Base-by-base conservation (phyloP, 2,113 vertebrate species). In the Asarcornis scutulata region DNA sequence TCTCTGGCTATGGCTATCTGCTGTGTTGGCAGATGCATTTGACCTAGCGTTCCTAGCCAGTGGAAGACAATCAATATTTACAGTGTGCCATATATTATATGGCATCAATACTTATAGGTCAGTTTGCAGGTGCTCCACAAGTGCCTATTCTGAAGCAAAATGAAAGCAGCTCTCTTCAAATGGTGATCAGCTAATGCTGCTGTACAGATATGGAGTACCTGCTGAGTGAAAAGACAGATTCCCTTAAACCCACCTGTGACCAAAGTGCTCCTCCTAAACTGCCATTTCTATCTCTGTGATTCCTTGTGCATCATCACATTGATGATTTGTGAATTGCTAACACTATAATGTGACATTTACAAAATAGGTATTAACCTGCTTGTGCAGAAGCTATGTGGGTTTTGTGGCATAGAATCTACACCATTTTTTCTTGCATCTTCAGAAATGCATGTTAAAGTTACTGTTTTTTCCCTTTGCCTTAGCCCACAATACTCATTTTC, bases 401-500 rank as follows among this genome's bases (percentile, higher is more conserved):
- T 91, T 79, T 83, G 29, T 40, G 17, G 59, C 88, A 9, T 26
- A 83, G 84, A 9, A 76, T 91, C 3, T 8, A 26, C 27, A 56
- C 16, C 20, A 4, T 11, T 69, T n/a, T 73, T 73, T 48, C 69
- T 64, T 48, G 20, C 17, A 27, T 71, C 14, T 78, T 89, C 52
- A 82, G 40, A 86, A 89, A 74, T 50, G 40, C 17, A 40, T 9
- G 21, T 73, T 90, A 32, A 71, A 81, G 6, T 84, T 63, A 32
- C 36, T 64, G 20, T 85, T 90, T 69, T 83, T 88, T 36, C 17
- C 17, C 36, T n/a, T 68, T 72, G 17, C 29, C 40, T 89, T 89
- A 53, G 25, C 36, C 17, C 20, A 48, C 56, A 83, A 66, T 32
- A 38, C 56, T 32, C 32, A n/a, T 64, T 86, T 87, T 53, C 34